Base-by-base conservation (phyloP, 2,797 vertebrate species). In the Allobates femoralis region DNA sequence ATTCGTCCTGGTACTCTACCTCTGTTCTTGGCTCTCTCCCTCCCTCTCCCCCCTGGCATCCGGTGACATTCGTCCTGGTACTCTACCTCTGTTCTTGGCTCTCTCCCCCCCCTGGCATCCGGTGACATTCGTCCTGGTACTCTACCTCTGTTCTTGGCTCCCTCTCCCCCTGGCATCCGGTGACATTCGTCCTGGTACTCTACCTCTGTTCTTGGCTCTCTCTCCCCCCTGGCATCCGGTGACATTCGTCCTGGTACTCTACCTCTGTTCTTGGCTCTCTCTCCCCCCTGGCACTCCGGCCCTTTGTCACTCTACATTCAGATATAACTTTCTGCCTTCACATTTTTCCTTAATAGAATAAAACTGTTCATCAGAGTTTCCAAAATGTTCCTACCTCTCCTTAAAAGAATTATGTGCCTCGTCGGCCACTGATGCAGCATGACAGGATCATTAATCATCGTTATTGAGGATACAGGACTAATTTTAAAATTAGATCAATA, bases 401-500 rank as follows among this genome's bases (percentile, higher is more conserved):
- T 74, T 84, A 81, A 84, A 88, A 76, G 53, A 60, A 77, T 55
- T 46, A 56, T 58, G 74, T 26, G 51, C 26, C 21, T 15, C 46
- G 28, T n/a, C 32, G 18, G 62, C 32, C 46, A 26, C 5, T 87
- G 88, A 78, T 85, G 28, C 78, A 64, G 19, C 10, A 11, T 80
- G 62, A 88, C 56, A 89, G 8, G 32, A 78, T 88, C 62, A 90
- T 85, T 85, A 88, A 87, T 81, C 55, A 88, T 5, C 71, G 69
- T 89, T 83, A 73, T 77, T 85, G n/a, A 90, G 76, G 62, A 83
- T 50, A 88, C 87, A 86, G 85, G 81, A 67, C 81, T 78, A 79
- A 14, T 23, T 6, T 82, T 86, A 51, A 51, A 46, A 79, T 0
- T 4, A 88, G 14, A 74, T 0, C 85, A 90, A 85, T 19, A 53